These are phyloP conservation scores for Leptothorax acervorum DNA, from an alignment of 2,888 invertebrate genomes.

Conservation along the genomic window DNA sequence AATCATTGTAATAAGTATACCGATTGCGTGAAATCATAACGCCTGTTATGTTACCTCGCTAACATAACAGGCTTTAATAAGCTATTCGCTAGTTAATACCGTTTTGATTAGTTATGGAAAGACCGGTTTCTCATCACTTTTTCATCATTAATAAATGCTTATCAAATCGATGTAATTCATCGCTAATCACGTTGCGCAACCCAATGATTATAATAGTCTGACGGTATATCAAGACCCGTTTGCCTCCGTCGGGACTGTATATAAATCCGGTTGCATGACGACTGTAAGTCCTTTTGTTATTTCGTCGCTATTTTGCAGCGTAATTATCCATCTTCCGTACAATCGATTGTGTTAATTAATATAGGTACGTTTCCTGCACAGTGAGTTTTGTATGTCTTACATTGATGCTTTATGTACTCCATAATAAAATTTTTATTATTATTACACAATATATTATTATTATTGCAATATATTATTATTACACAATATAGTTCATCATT, in stretches of 20 bases:
- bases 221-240: not conserved
- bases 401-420: no score
- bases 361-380: not conserved
- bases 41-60: not conserved
- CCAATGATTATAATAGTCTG: constrained; percentile 18
- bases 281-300: not conserved
- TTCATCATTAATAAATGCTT: not conserved
- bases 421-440: no score
- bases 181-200: constrained; percentile 4
- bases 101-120: constrained; percentile 22
- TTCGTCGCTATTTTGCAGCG: not conserved
- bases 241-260: not conserved
- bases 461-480: no score
- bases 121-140: constrained; percentile 27
- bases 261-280: constrained; percentile 22
- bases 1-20: not conserved
- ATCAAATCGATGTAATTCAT: constrained; percentile 19
- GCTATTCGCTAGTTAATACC: constrained; percentile 1
- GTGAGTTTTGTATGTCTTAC: not conserved
- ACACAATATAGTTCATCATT: no score
- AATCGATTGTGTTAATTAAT: not conserved
- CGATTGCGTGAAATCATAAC: not conserved
- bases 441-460: no score
- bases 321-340: not conserved
- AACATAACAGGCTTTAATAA: constrained; percentile 33